Evolutionary conservation across 2,797 vertebrate species (phyloP).

Genomic region (Chaunax sp.): DNA sequence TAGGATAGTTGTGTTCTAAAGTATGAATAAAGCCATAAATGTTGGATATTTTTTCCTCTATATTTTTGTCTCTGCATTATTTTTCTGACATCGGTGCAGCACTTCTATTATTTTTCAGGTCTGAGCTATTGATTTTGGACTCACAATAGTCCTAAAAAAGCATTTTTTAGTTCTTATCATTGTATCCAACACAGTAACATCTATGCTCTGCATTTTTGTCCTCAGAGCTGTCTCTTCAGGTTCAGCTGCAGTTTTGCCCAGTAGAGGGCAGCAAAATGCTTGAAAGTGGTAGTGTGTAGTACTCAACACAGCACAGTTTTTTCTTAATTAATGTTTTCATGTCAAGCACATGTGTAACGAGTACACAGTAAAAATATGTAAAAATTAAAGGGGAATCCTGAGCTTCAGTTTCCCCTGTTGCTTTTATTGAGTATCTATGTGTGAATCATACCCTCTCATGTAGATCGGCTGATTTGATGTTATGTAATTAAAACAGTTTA

Average conservation of each 20-base stretch:
- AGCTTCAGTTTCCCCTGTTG: background rate
- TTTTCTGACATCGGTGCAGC: background rate
- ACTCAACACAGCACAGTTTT: slow-evolving; percentile 66
- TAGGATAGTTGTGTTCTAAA: slow-evolving; percentile 27
- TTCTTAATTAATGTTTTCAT: slow-evolving; percentile 80
- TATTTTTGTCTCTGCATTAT: slow-evolving; percentile 10
- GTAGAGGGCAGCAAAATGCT: slow-evolving; percentile 69
- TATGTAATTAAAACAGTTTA: background rate
- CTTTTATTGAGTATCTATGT: background rate
- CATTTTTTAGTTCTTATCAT: background rate
- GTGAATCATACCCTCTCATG: background rate
- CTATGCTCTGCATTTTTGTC: slow-evolving; percentile 26
- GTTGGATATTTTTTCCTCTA: background rate
- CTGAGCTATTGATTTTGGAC: background rate
- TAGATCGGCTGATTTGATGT: slow-evolving; percentile 3
- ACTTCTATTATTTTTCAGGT: background rate
- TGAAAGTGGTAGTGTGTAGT: slow-evolving; percentile 18
- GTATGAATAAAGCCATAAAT: slow-evolving; percentile 13
- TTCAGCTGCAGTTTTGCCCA: slow-evolving; percentile 49
- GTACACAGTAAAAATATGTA: slow-evolving; percentile 54
- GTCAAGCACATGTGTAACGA: slow-evolving; percentile 67
- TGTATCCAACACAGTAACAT: background rate
- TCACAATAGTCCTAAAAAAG: background rate
- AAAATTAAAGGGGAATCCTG: background rate
- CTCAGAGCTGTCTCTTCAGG: background rate